phyloP scores from a whole-genome alignment of 2,113 vertebrate genomes.

The Isurus oxyrinchus region DNA sequence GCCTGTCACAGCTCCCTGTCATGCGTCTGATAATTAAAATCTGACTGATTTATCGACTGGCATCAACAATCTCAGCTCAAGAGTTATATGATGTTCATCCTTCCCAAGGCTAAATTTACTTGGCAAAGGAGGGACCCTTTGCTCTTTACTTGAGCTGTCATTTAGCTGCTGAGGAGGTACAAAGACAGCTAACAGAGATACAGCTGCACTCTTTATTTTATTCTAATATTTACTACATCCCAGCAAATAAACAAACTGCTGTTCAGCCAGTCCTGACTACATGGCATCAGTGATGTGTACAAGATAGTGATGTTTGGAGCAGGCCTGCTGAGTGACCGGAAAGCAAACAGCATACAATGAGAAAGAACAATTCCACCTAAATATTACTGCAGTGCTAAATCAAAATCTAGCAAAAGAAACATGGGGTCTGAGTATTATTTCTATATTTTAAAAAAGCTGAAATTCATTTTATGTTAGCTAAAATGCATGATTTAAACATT shows the following conservation, averaged over 20 bases:
- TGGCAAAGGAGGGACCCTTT: slow-evolving; percentile 57
- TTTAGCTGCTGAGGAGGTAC: slow-evolving; percentile 67
- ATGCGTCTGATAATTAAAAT: slow-evolving; percentile 82
- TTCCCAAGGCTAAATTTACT: slow-evolving; percentile 78
- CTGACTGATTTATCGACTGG: slow-evolving; percentile 80
- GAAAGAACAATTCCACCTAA: neutral
- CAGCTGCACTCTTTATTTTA: slow-evolving; percentile 68
- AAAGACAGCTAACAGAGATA: slow-evolving; percentile 70
- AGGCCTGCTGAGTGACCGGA: slow-evolving; percentile 45
- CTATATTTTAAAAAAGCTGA: neutral
- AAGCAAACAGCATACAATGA: neutral
- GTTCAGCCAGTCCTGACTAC: slow-evolving; percentile 56
- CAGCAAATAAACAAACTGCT: slow-evolving; percentile 71
- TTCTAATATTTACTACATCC: slow-evolving; percentile 75
- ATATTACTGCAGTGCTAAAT: neutral
- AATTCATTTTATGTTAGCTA: neutral
- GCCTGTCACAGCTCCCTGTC: slow-evolving; percentile 70
- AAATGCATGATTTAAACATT: neutral
- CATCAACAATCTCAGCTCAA: slow-evolving; percentile 59
- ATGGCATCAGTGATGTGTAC: slow-evolving; percentile 55
- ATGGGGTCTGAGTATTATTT: neutral
- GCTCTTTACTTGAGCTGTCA: slow-evolving; percentile 66
- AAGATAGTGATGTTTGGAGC: slow-evolving; percentile 55
- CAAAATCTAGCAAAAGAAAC: neutral
- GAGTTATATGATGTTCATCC: slow-evolving; percentile 66